Evolutionary conservation across 2,888 invertebrate species (phyloP), one percentile per base, ranked within the genome.

Genomic region (Xestoiulus laeticollis): DNA sequence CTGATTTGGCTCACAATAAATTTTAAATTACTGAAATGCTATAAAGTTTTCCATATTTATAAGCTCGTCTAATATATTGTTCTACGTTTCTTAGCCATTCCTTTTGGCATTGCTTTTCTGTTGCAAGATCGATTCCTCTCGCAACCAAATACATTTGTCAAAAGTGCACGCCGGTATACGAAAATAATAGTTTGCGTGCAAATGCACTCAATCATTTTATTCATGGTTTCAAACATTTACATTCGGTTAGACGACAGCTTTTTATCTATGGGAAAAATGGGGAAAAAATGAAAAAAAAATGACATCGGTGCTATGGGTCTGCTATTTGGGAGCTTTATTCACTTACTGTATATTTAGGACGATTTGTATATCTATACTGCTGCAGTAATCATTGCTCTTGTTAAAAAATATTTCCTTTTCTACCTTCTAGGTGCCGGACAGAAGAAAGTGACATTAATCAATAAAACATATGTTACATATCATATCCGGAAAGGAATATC

Each of bases 191-290:
- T 84, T 84, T 84, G 84, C 84, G 33, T 16, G 84, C 84, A 43
- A 84, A 84, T 84, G n/a, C 33, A 84, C 84, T 84, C 84, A 1
- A 84, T 84, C 84, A 84, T 84, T 84, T 84, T 84, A 84, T 84
- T 84, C 84, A 84, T 84, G 43, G 33, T 38, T 43, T 84, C 43
- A 32, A 68, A 33, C 84, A 84, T 84, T 84, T 84, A 84, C 84
- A 84, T 84, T 84, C 84, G n/a, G 84, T 33, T 33, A 22, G 43
- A 84, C 84, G 38, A 43, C 84, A 84, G 43, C 84, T n/a, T 84
- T 84, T 84, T 43, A 84, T 84, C 84, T 43, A 84, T 38, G 33
- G 33, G 38, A 84, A 19, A 84, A 84, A 84, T 84, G 14, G n/a
- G n/a, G n/a, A 84, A 84, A 84, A 38, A 33, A 8, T 84, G 84